Evolutionary conservation across 2,888 invertebrate species (phyloP).

Genomic region (Lithophane leautieri): DNA sequence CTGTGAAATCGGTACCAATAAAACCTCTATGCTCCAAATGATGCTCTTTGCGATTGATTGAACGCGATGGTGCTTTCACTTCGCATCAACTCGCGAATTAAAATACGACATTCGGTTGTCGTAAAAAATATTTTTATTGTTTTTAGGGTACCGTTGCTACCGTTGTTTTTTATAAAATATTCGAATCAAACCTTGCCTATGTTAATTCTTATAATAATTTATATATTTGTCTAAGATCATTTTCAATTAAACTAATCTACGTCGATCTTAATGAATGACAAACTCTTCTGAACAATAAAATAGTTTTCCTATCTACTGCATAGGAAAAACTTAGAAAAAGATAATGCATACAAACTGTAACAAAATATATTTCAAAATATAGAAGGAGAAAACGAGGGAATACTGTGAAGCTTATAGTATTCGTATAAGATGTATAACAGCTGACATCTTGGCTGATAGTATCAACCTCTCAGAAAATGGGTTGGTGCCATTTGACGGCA

Average conservation of each 20-base stretch:
- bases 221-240: background rate
- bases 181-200: background rate
- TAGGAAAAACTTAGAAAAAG: background rate
- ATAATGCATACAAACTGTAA: background rate
- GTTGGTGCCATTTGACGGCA: too few relatives aligned
- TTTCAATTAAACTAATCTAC: background rate
- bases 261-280: background rate
- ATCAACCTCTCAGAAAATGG: too few relatives aligned
- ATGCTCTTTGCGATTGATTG: conserved; percentile 56
- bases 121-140: conserved; percentile 70
- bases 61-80: conserved; percentile 74
- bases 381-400: background rate
- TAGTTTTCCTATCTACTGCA: background rate
- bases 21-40: conserved; percentile 63
- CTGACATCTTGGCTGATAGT: too few relatives aligned
- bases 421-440: too few relatives aligned
- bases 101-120: conserved; percentile 73
- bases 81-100: conserved; percentile 72
- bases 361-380: background rate
- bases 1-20: conserved; percentile 62
- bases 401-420: too few relatives aligned
- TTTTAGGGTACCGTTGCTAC: conserved; percentile 59
- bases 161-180: conserved; percentile 19
- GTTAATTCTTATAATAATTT: too few relatives aligned
- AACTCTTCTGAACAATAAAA: background rate